Conservation (phyloP, 2,113 vertebrate species). For the Tinamus guttatus region DNA sequence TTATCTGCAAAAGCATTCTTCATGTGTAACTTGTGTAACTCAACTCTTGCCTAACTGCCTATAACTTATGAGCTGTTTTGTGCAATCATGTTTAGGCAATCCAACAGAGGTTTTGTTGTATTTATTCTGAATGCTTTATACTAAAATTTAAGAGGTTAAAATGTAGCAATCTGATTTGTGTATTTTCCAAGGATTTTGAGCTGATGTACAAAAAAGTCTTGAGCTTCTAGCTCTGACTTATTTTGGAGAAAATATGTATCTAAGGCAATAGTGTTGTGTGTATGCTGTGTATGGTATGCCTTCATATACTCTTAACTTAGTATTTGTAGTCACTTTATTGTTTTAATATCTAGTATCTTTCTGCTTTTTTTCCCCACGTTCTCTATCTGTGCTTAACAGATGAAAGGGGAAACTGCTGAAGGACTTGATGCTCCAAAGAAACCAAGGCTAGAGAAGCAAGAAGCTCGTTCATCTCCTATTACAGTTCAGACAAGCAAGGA, state of each 20-base stretch:
- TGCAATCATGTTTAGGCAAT: neutral
- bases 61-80: neutral
- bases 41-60: neutral
- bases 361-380: neutral
- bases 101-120: neutral
- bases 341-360: neutral
- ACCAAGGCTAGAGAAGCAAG: slow-evolving; percentile 89
- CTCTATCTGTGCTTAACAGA: slow-evolving; percentile 60
- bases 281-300: neutral
- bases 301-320: neutral
- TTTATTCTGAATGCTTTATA: neutral
- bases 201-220: neutral
- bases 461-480: slow-evolving; percentile 89
- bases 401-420: slow-evolving; percentile 85
- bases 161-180: neutral
- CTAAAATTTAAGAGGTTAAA: neutral
- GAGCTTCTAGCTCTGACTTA: neutral
- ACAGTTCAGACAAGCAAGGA: slow-evolving; percentile 92
- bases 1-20: neutral
- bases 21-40: neutral
- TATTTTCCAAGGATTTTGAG: neutral
- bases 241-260: neutral
- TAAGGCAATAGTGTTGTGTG: neutral
- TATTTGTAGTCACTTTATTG: neutral
- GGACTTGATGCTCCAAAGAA: slow-evolving; percentile 89